Conservation (phyloP, 1,140 invertebrate genomes). For the Mylabris phalerata region DNA sequence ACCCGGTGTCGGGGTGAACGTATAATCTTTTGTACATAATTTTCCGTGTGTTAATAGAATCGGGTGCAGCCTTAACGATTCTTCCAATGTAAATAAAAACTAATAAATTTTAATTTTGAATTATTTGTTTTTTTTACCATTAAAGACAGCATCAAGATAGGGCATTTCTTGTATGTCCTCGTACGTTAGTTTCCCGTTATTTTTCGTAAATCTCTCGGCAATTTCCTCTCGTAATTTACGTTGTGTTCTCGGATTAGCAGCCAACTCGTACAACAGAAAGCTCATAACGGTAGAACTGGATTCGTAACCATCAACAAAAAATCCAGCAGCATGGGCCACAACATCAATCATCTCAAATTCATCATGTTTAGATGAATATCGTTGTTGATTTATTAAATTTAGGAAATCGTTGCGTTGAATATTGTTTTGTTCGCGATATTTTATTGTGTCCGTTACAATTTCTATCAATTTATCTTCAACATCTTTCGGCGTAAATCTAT, state of each 20-base stretch:
- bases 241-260: constrained; percentile 56
- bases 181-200: constrained; percentile 39
- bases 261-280: constrained; percentile 49
- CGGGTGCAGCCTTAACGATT: constrained; percentile 34
- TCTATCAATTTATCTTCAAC: constrained; percentile 20
- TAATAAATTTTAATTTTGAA: too few species aligned
- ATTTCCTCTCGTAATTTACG: constrained; percentile 61
- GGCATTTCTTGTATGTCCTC: constrained; percentile 42
- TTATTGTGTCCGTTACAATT: constrained; percentile 30
- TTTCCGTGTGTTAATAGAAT: constrained; percentile 39
- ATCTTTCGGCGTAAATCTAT: constrained; percentile 15
- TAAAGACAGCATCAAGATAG: constrained; percentile 46
- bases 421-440: constrained; percentile 37
- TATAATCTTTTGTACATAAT: constrained; percentile 15
- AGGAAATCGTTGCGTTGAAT: constrained; percentile 36
- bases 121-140: constrained; percentile 25
- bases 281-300: constrained; percentile 35
- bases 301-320: constrained; percentile 56
- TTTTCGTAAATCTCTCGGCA: constrained; percentile 27
- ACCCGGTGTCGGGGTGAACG: constrained; percentile 26
- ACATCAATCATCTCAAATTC: constrained; percentile 55
- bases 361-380: constrained; percentile 19
- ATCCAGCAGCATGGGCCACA: constrained; percentile 49
- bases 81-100: too few species aligned
- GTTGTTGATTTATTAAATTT: constrained; percentile 23